Evolutionary conservation across 2,888 invertebrate species (phyloP).

Genomic region (Apamea monoglypha): DNA sequence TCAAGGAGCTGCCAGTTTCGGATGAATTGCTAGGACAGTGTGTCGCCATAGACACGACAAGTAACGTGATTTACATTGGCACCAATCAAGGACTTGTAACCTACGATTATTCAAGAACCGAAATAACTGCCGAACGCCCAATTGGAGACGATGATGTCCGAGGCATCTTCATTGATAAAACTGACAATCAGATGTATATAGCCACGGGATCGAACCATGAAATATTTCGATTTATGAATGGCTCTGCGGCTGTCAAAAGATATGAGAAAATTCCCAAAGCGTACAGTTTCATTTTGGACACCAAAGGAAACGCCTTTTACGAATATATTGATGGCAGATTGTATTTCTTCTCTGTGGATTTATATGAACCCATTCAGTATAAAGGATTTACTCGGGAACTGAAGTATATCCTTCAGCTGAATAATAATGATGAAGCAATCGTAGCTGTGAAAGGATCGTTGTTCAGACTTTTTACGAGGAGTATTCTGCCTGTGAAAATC

Average conservation of each 20-base stretch:
- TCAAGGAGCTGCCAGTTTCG: slow-evolving; percentile 81
- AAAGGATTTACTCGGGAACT: slow-evolving; percentile 86
- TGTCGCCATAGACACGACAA: slow-evolving; percentile 78
- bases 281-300: slow-evolving; percentile 83
- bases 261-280: slow-evolving; percentile 85
- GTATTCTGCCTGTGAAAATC: slow-evolving; percentile 83
- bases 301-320: slow-evolving; percentile 83
- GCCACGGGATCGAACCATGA: slow-evolving; percentile 83
- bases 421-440: slow-evolving; percentile 83
- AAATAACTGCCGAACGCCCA: slow-evolving; percentile 83
- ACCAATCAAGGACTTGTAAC: slow-evolving; percentile 85
- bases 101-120: slow-evolving; percentile 81
- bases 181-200: slow-evolving; percentile 85
- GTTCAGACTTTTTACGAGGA: slow-evolving; percentile 79
- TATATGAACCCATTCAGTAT: slow-evolving; percentile 85
- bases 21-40: slow-evolving; percentile 85
- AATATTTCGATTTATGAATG: slow-evolving; percentile 83
- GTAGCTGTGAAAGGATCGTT: slow-evolving; percentile 85
- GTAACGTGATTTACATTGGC: slow-evolving; percentile 82
- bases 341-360: slow-evolving; percentile 83
- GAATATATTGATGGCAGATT: slow-evolving; percentile 86
- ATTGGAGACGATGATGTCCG: slow-evolving; percentile 87
- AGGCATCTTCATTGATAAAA: slow-evolving; percentile 84
- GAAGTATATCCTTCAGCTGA: slow-evolving; percentile 83
- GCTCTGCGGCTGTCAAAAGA: slow-evolving; percentile 84